A percentile compares a stretch with the other conserved stretches of the same genome.
Conservation (phyloP, 2,888 invertebrate genomes). For the Polylopha cassiicola region DNA sequence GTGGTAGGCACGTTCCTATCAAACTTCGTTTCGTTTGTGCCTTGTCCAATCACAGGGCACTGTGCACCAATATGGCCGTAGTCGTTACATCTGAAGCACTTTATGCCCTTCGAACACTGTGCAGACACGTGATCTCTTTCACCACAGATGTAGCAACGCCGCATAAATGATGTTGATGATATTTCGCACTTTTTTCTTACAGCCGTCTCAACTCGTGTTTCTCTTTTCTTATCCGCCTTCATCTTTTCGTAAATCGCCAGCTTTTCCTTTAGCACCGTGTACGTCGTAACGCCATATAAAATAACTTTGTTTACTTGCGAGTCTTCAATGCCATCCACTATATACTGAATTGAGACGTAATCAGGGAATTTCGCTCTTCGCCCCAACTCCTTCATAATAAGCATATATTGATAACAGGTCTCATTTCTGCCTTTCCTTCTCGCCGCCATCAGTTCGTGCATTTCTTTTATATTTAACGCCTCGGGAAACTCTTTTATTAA, state of each 20-base stretch:
- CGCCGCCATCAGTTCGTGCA: too few species aligned
- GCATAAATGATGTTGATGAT: background rate
- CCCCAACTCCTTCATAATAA: too few species aligned
- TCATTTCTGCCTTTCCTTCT: too few species aligned
- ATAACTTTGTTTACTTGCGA: slow-evolving; percentile 2
- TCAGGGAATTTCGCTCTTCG: slow-evolving; percentile 1
- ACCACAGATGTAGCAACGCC: slow-evolving; percentile 3
- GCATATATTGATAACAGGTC: too few species aligned
- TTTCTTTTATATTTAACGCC: too few species aligned
- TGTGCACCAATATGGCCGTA: background rate
- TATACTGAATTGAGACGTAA: slow-evolving; percentile 4
- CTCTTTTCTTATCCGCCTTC: background rate
- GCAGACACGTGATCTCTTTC: background rate
- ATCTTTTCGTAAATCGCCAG: background rate
- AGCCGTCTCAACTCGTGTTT: too few species aligned
- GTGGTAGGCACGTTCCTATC: too few species aligned
- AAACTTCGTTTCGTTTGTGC: too few species aligned
- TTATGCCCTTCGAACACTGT: background rate
- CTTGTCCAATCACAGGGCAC: too few species aligned
- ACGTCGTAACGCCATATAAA: slow-evolving; percentile 3
- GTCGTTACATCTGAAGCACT: background rate
- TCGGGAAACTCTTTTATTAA: too few species aligned
- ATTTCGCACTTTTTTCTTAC: too few species aligned
- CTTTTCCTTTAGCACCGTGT: slow-evolving; percentile 2
- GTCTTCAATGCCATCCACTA: slow-evolving; percentile 1